Conservation (phyloP, 2,113 vertebrate species). For the Rhodinocichla rosea region DNA sequence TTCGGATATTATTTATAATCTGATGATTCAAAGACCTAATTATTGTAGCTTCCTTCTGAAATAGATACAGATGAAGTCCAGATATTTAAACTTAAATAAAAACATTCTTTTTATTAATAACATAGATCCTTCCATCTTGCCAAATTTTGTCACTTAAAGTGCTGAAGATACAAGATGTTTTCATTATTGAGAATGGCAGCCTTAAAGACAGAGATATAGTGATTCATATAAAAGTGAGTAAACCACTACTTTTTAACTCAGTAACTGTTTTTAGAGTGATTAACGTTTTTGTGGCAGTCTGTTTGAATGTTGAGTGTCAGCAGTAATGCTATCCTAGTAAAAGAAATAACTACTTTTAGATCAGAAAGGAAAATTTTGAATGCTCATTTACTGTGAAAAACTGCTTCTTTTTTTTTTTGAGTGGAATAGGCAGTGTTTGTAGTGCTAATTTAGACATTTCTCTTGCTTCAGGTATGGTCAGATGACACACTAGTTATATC, state of each 20-base stretch:
- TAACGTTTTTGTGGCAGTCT: not conserved
- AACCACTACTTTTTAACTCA: not conserved
- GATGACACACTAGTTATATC: not conserved
- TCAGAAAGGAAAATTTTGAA: not conserved
- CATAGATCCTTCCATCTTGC: not conserved
- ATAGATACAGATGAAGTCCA: not conserved
- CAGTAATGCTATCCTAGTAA: not conserved
- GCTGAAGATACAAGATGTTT: not conserved
- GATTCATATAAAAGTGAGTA: not conserved
- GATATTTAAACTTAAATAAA: not conserved
- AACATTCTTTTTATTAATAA: not conserved
- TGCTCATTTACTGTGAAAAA: not conserved
- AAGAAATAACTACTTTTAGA: not conserved
- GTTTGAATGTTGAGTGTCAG: not conserved
- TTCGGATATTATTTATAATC: not conserved
- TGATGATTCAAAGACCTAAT: not conserved
- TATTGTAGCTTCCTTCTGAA: not conserved
- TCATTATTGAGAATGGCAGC: not conserved
- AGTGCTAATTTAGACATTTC: not conserved
- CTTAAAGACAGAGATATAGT: not conserved
- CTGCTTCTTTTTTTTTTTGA: no score
- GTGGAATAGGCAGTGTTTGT: not conserved
- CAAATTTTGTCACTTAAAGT: not conserved
- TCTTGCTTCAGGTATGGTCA: not conserved
- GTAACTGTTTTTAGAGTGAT: not conserved